Conservation (phyloP, 2,888 invertebrate genomes). For the Pemphredon lugubris region DNA sequence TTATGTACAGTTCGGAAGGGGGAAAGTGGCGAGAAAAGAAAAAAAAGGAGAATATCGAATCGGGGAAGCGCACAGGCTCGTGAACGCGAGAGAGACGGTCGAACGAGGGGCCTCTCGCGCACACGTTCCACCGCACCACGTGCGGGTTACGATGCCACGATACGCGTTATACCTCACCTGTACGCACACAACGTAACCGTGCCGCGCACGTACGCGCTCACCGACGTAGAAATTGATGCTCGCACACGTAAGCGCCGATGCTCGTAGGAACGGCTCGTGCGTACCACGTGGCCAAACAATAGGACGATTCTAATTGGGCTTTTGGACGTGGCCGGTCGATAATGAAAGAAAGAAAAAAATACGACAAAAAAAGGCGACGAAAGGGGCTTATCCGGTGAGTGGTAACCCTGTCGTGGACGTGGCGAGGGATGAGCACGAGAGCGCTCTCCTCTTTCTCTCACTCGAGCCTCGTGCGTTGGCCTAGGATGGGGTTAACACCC, state of each 20-base stretch:
- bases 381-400: slow-evolving; percentile 66
- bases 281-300: slow-evolving; percentile 80
- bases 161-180: background rate
- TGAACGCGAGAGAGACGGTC: too few relatives aligned
- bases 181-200: background rate
- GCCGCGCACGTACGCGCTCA: too few relatives aligned
- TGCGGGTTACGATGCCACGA: background rate
- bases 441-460: slow-evolving; percentile 28
- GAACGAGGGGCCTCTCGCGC: background rate
- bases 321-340: slow-evolving; percentile 69
- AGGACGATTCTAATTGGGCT: slow-evolving; percentile 80
- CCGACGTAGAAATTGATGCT: slow-evolving; percentile 2
- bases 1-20: too few relatives aligned
- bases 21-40: too few relatives aligned
- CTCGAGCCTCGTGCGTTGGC: slow-evolving; percentile 28
- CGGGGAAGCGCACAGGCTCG: background rate
- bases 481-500: slow-evolving; percentile 68
- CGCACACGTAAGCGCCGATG: background rate
- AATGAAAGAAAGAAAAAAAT: slow-evolving; percentile 73
- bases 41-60: too few relatives aligned
- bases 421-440: slow-evolving; percentile 57
- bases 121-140: background rate
- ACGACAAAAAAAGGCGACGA: slow-evolving; percentile 73
- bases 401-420: slow-evolving; percentile 45
- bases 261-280: slow-evolving; percentile 74